Evolutionary conservation across 2,113 vertebrate species (phyloP).

Genomic region (Bufo gargarizans): DNA sequence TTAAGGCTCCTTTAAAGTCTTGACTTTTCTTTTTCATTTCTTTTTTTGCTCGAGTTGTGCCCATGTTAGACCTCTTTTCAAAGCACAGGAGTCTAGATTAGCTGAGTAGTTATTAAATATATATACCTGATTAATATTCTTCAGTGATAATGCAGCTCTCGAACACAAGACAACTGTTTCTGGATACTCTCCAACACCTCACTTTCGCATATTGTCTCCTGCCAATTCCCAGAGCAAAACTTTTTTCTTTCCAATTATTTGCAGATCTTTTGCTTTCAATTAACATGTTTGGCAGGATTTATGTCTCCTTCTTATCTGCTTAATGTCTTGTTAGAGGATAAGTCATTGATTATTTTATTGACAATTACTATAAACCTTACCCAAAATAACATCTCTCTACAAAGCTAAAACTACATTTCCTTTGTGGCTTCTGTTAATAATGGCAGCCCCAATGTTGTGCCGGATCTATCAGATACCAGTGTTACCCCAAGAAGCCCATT

Average conservation of each 20-base stretch:
- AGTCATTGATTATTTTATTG: neutral
- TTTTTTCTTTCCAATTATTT: constrained; percentile 15
- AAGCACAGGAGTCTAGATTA: neutral
- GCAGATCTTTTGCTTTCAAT: constrained; percentile 26
- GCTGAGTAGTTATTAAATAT: neutral
- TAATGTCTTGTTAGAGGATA: neutral
- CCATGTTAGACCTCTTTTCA: neutral
- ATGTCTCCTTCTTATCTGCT: neutral
- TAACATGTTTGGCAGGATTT: constrained; percentile 8
- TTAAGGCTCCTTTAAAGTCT: too few species aligned
- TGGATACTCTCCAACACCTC: constrained; percentile 35
- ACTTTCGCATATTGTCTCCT: constrained; percentile 43
- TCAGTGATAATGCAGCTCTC: constrained; percentile 21
- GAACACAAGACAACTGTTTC: neutral
- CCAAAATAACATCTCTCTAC: neutral
- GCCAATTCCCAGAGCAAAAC: constrained; percentile 31
- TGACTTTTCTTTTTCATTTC: neutral
- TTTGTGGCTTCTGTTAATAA: too few species aligned
- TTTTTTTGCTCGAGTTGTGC: neutral
- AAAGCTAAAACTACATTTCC: too few species aligned
- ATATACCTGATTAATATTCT: constrained; percentile 28
- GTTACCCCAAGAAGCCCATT: too few species aligned
- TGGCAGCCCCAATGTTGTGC: too few species aligned
- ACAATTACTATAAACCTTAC: neutral
- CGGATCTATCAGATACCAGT: too few species aligned